A percentile compares a stretch with the other conserved stretches of the same genome.
Conservation (phyloP, 2,113 vertebrate species). For the Myodes glareolus region DNA sequence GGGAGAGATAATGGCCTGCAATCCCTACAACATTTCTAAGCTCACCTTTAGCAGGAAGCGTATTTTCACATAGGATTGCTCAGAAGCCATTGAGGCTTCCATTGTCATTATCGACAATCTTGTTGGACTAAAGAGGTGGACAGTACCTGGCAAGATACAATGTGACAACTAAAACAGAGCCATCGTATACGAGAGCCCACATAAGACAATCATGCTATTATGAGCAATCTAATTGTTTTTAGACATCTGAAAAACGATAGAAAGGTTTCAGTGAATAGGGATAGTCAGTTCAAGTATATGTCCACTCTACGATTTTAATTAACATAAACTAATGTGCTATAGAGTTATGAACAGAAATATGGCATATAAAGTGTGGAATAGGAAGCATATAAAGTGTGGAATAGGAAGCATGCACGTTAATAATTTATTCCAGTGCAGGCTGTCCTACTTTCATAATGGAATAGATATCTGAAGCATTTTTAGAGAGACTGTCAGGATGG, state of each 20-base stretch:
- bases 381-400: constrained; percentile 8
- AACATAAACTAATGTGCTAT: not conserved
- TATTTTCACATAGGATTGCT: not conserved
- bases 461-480: constrained; percentile 51
- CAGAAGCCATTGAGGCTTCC: not conserved
- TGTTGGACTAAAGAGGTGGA: not conserved
- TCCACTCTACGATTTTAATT: not conserved
- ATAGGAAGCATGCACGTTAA: not conserved
- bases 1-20: not conserved
- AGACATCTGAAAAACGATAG: not conserved
- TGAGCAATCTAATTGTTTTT: not conserved
- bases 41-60: not conserved
- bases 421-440: constrained; percentile 28
- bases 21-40: not conserved
- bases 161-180: not conserved
- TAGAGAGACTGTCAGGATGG: not conserved
- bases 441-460: constrained; percentile 58
- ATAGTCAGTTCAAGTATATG: not conserved
- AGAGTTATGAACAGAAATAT: not conserved
- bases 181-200: not conserved
- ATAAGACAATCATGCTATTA: not conserved
- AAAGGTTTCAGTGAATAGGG: not conserved
- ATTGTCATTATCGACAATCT: not conserved
- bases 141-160: not conserved
- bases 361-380: constrained; percentile 4